Percentiles rank a stretch among this genome's conserved stretches.
phyloP scores from a whole-genome alignment of 53 echinoderm and acorn worm genomes.

The Pentamera pediparva region DNA sequence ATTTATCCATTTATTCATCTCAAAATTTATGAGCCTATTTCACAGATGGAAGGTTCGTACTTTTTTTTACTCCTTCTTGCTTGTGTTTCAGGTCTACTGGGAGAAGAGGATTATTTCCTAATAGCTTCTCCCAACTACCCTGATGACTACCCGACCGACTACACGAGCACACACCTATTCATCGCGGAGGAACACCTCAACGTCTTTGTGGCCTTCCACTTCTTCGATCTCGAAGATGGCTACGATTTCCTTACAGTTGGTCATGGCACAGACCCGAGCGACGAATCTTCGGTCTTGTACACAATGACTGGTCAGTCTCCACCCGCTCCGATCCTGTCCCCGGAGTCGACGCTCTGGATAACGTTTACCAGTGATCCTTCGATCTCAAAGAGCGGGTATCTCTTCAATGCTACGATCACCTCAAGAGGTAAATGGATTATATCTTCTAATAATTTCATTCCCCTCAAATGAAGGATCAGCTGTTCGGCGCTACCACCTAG shows the following conservation, averaged over 20 bases:
- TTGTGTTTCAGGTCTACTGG: background rate
- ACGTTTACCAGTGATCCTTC: background rate
- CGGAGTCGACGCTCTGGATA: background rate
- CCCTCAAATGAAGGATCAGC: too few relatives aligned
- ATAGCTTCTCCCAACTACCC: background rate
- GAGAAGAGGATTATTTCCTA: background rate
- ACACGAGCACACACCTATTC: background rate
- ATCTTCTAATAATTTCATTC: too few relatives aligned
- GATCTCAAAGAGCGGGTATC: background rate
- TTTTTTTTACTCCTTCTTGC: background rate
- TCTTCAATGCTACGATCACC: background rate
- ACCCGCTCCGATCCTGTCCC: background rate
- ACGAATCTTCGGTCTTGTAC: background rate
- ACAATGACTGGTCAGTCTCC: background rate
- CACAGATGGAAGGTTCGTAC: background rate
- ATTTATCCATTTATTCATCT: background rate
- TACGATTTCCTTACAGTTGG: constrained; percentile 17
- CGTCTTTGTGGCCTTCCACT: background rate
- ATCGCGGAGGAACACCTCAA: background rate
- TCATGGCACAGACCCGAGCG: background rate
- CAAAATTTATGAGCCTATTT: too few relatives aligned
- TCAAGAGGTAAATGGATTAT: constrained; percentile 4
- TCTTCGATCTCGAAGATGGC: constrained; percentile 9
- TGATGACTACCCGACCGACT: background rate
- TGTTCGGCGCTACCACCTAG: too few relatives aligned